phyloP scores from a whole-genome alignment of 2,888 invertebrate species.

The Metopia argyrocephala region DNA sequence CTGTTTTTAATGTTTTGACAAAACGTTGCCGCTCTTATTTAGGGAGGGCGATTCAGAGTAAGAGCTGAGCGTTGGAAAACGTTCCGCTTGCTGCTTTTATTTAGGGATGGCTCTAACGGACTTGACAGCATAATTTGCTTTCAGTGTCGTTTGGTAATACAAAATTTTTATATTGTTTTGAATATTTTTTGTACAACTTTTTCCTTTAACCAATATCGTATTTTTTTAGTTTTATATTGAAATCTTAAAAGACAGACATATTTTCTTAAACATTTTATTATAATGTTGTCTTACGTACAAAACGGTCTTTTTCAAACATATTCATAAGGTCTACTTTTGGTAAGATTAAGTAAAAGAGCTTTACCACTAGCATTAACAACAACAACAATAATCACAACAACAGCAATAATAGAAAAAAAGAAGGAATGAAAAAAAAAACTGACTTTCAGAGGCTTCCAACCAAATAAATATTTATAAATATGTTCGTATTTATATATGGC shows the following conservation, averaged over 20 bases:
- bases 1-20: no score
- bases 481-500: constrained; percentile 38
- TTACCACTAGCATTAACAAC: neutral
- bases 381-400: neutral
- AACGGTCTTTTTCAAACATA: constrained; percentile 30
- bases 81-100: no score
- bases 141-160: neutral
- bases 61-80: no score
- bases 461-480: constrained; percentile 39
- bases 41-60: no score
- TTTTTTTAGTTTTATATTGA: neutral
- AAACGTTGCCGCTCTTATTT: no score
- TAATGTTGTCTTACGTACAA: constrained; percentile 17
- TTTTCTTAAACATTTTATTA: constrained; percentile 26
- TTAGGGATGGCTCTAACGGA: no score
- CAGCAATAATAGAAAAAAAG: constrained; percentile 7
- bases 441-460: constrained; percentile 25
- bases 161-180: no score
- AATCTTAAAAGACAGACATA: neutral
- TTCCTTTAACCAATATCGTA: neutral
- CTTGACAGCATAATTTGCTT: no score
- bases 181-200: neutral
- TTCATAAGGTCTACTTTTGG: constrained; percentile 50
- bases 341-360: constrained; percentile 28
- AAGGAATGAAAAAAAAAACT: neutral